Evolutionary conservation across 1,140 invertebrate species (phyloP).

Genomic region (Steinernema feltiae): DNA sequence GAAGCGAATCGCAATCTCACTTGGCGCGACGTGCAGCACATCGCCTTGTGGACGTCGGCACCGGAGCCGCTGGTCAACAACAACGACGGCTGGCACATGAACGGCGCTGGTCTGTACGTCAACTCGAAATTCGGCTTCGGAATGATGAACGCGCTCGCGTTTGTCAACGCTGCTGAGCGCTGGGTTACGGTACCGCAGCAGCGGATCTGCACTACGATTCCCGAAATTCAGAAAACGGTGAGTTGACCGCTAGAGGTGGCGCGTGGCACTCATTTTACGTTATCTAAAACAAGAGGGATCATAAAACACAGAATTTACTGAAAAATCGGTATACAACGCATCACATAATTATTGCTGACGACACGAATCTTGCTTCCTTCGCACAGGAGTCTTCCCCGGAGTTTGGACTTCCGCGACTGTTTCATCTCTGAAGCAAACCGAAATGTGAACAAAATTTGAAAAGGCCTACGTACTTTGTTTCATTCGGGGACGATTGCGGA

Average conservation of each 20-base stretch:
- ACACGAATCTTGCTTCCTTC: no score
- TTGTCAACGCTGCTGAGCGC: constrained; percentile 53
- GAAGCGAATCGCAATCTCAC: constrained; percentile 73
- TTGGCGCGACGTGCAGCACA: constrained; percentile 83
- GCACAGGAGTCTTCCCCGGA: no score
- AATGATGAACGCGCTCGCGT: constrained; percentile 56
- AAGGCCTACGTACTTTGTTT: no score
- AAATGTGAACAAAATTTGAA: no score
- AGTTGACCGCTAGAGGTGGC: not conserved
- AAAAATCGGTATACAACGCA: no score
- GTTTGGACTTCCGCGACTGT: no score
- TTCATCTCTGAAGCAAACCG: no score
- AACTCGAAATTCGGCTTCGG: constrained; percentile 59
- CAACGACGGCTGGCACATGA: constrained; percentile 68
- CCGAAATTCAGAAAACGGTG: constrained; percentile 16
- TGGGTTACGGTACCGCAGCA: constrained; percentile 58
- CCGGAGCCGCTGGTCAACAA: constrained; percentile 50
- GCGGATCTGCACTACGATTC: constrained; percentile 51
- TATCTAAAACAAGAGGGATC: no score
- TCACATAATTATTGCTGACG: no score
- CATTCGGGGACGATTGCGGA: no score
- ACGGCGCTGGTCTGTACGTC: constrained; percentile 66
- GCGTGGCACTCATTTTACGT: no score
- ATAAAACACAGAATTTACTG: no score
- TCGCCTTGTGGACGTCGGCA: constrained; percentile 76